A percentile compares a stretch with the other conserved stretches of the same genome.
These are phyloP conservation scores for Achatina immaculata DNA, from an alignment of 1,140 invertebrate species.

Conservation along the genomic window DNA sequence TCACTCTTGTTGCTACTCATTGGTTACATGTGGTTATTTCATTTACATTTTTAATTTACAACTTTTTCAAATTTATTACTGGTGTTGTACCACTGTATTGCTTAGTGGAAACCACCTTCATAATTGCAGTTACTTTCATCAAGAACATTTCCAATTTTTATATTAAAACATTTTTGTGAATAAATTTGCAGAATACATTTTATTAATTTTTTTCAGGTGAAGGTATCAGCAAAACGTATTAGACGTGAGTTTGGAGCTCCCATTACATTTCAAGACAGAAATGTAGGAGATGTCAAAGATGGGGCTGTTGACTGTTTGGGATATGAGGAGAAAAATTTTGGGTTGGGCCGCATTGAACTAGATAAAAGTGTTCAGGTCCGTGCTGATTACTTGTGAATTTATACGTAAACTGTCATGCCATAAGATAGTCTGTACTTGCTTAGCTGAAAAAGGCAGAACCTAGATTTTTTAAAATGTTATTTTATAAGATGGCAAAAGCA, in stretches of 20 bases:
- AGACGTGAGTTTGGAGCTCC: constrained; percentile 67
- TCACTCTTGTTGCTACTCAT: no score
- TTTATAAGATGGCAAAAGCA: background rate
- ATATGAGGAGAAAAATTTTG: constrained; percentile 65
- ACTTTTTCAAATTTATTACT: no score
- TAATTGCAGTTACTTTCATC: no score
- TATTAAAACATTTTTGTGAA: no score
- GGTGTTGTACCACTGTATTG: no score
- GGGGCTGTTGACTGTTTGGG: constrained; percentile 64
- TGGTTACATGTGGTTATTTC: no score
- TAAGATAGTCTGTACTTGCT: background rate
- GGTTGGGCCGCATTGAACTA: constrained; percentile 64
- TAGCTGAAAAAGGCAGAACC: background rate
- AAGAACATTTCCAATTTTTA: no score
- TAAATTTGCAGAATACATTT: no score
- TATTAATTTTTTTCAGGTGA: constrained; percentile 56
- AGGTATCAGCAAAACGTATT: constrained; percentile 60
- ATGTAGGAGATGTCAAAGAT: constrained; percentile 66
- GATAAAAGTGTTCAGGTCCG: constrained; percentile 67
- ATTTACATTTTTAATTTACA: no score
- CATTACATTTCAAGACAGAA: constrained; percentile 60
- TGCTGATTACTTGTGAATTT: background rate
- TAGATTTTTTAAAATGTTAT: background rate
- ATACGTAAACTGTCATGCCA: background rate
- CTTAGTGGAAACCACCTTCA: no score